Evolutionary conservation across 2,113 vertebrate genomes (phyloP).

Genomic region (Lasiurus borealis): DNA sequence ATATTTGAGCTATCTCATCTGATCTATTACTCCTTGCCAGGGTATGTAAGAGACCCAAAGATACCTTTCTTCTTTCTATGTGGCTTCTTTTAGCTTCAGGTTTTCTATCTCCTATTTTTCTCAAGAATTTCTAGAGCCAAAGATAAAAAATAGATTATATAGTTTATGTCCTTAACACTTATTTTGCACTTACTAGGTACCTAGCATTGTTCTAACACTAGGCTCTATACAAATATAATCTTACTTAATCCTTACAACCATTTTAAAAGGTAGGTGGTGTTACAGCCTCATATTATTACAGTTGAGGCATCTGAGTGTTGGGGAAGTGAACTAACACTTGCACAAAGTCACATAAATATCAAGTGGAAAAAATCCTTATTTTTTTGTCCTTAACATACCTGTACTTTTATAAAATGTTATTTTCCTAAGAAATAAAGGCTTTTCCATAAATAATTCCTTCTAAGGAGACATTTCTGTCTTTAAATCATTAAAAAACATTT

Average conservation of each 20-base stretch:
- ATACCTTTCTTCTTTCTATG: not conserved
- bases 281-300: not conserved
- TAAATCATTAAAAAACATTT: constrained; percentile 32
- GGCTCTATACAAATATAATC: not conserved
- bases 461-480: constrained; percentile 17
- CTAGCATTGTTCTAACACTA: not conserved
- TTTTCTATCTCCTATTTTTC: constrained; percentile 41
- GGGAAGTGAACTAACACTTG: constrained; percentile 17
- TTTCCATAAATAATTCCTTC: constrained; percentile 37
- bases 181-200: not conserved
- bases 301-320: not conserved
- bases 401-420: not conserved
- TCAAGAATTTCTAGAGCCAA: constrained; percentile 17
- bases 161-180: constrained; percentile 35
- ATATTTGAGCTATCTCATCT: not conserved
- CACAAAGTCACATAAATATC: constrained; percentile 15
- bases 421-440: constrained; percentile 26
- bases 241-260: not conserved
- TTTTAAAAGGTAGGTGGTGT: not conserved
- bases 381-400: not conserved
- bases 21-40: not conserved
- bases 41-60: not conserved
- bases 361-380: constrained; percentile 33
- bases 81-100: constrained; percentile 24
- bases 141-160: constrained; percentile 1